These are phyloP conservation scores for Trichomycterus rosablanca DNA, from an alignment of 2,113 vertebrate species.

Conservation along the genomic window DNA sequence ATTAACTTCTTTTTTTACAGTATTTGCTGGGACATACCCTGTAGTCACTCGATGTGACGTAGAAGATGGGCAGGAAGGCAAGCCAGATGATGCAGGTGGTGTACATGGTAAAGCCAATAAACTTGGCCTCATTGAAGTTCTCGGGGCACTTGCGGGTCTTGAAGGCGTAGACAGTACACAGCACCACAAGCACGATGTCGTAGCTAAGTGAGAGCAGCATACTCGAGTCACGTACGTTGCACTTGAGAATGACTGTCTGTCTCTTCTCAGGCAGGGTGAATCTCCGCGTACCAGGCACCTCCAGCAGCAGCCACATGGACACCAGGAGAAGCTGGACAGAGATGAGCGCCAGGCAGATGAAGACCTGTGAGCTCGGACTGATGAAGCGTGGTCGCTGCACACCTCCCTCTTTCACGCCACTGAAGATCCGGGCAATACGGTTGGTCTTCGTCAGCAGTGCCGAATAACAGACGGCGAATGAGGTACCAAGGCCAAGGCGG, in stretches of 20 bases:
- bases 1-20: neutral
- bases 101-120: constrained; percentile 99
- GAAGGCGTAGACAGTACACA: constrained; percentile 98
- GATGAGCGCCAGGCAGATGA: constrained; percentile 93
- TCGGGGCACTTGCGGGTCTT: constrained; percentile 98
- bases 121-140: constrained; percentile 99
- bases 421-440: constrained; percentile 95
- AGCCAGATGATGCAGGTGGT: constrained; percentile 99
- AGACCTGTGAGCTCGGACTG: constrained; percentile 95
- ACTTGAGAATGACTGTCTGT: constrained; percentile 96
- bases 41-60: constrained; percentile 99
- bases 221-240: constrained; percentile 94
- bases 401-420: constrained; percentile 84
- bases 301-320: constrained; percentile 90
- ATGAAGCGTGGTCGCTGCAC: constrained; percentile 92
- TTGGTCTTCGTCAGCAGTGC: constrained; percentile 98
- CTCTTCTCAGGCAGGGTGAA: constrained; percentile 88
- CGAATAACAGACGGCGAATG: constrained; percentile 94
- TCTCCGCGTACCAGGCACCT: constrained; percentile 86
- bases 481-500: constrained; percentile 87
- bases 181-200: constrained; percentile 90
- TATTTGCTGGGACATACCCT: constrained; percentile 74
- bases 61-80: constrained; percentile 98
- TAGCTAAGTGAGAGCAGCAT: constrained; percentile 95
- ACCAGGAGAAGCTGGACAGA: constrained; percentile 90